phyloP scores from a whole-genome alignment of 2,113 vertebrate species.

The Sorex araneus region DNA sequence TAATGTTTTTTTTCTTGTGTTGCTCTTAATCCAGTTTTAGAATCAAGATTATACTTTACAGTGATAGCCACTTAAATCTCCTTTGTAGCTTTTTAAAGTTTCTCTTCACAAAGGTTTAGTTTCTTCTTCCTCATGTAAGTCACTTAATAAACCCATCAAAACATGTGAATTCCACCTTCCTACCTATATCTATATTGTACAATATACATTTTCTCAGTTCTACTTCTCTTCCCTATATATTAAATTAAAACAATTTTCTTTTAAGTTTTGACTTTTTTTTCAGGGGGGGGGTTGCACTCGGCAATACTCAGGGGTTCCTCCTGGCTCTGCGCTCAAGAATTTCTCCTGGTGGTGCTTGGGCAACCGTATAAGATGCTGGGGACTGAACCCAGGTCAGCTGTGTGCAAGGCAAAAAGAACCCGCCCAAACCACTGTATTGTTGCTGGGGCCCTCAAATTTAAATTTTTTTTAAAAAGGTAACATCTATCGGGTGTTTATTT shows the following conservation, averaged over 20 bases:
- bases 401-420: no score
- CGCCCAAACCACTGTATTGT: no score
- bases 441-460: no score
- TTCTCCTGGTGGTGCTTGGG: no score
- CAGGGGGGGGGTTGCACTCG: no score
- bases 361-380: no score
- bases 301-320: no score
- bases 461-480: background rate
- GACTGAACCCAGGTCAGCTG: no score
- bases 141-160: constrained; percentile 36
- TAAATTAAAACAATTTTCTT: background rate
- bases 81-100: no score
- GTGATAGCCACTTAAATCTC: constrained; percentile 43
- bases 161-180: background rate
- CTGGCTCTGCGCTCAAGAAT: no score
- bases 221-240: background rate
- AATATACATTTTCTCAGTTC: background rate
- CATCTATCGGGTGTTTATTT: background rate
- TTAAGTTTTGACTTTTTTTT: background rate
- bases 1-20: background rate
- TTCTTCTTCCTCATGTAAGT: background rate
- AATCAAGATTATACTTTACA: background rate
- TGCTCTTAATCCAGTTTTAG: constrained; percentile 46
- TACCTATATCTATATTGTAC: background rate
- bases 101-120: constrained; percentile 33